Base-by-base conservation (phyloP, 2,888 invertebrate species). In the Eupsilia transversa region DNA sequence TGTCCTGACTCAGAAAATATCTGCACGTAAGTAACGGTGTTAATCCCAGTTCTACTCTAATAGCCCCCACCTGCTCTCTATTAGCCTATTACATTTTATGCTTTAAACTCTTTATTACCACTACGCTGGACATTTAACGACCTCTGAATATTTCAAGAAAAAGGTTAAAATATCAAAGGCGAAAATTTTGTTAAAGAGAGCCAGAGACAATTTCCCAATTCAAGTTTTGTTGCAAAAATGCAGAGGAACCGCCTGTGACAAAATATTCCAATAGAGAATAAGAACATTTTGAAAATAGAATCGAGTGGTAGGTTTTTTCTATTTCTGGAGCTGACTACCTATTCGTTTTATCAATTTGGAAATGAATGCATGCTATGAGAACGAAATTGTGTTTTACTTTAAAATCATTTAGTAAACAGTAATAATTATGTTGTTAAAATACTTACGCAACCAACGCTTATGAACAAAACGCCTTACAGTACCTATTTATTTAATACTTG, bases 71-170 rank as follows among this genome's bases (percentile, higher is more conserved):
- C 83, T 85, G 83, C 61, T 61, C 38, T 52, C 68, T 77, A 65
- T 85, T 63, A 77, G 59, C 63, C 76, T 63, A 72, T 79, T 64
- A 79, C 14, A 61, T 79, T 85, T 82, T 84, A 76, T 71, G 30
- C 27, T 35, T 38, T 35, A 69, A 43, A 71, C 33, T 76, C 35
- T 82, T 85, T 76, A 75, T 65, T 79, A 60, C 63, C 27, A 49
- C 59, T 69, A 60, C 49, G 66, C 46, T 68, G 74, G 79, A 79
- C 79, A 41, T 56, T 61, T 23, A 46, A 46, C 43, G 56, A 66
- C 38, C 57, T 57, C 30, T 59, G 65, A 66, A 69, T 57, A 66
- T 57, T 54, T 56, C 14, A 70, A 67, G 38, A 61, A 56, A 54
- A 67, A 59, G 17, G 38, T 54, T 60, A n/a, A 54, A 74, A 54